Percentiles rank a stretch among this genome's conserved stretches.
phyloP scores from a whole-genome alignment of 2,888 invertebrate genomes.

The Ophion obscuratus region DNA sequence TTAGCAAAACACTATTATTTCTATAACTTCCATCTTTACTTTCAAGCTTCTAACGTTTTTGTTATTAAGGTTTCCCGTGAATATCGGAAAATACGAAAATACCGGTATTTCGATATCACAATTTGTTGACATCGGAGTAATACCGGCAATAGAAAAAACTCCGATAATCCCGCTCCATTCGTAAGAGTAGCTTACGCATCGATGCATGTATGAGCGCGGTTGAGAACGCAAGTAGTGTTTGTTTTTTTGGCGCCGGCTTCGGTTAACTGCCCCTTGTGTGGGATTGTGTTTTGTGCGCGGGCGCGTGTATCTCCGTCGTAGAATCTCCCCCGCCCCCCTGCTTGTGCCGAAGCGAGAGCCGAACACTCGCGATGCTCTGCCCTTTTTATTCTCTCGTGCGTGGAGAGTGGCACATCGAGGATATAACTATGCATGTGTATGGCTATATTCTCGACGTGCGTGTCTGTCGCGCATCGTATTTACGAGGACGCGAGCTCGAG shows the following conservation, averaged over 20 bases:
- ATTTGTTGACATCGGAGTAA: no score
- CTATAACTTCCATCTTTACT: no score
- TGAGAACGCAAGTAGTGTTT: constrained; percentile 6
- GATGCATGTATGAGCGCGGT: not conserved
- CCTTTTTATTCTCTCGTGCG: constrained; percentile 3
- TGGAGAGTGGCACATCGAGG: not conserved
- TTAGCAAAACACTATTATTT: no score
- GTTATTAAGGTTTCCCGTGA: no score
- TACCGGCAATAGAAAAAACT: no score
- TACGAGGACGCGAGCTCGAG: constrained; percentile 15
- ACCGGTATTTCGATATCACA: no score
- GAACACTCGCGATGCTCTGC: constrained; percentile 17
- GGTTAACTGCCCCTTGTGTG: constrained; percentile 67
- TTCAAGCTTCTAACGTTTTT: no score
- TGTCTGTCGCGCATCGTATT: not conserved
- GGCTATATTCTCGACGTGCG: not conserved
- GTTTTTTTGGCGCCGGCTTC: constrained; percentile 1
- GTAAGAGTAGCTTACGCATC: no score
- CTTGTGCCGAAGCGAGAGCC: not conserved
- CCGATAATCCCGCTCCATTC: no score
- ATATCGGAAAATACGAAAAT: no score
- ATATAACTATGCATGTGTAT: not conserved
- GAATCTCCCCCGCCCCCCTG: constrained; percentile 25
- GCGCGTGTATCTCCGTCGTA: constrained; percentile 16
- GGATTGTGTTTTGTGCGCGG: constrained; percentile 39